These are phyloP conservation scores for Melanotaenia nigrans DNA, from an alignment of 2,797 vertebrate species.

Conservation along the genomic window DNA sequence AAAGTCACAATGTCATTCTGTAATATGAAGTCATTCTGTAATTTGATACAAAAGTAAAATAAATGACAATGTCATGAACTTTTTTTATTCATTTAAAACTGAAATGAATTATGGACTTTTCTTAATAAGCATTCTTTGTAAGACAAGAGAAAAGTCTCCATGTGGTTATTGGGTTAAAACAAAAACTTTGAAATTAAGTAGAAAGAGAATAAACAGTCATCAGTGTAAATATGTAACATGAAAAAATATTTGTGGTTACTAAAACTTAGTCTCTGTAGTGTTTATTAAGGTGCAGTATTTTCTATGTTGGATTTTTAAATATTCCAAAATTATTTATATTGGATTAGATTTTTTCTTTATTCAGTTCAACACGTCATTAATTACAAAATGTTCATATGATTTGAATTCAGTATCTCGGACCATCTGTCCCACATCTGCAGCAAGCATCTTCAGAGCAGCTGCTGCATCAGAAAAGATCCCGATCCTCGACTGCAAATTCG, in stretches of 20 bases:
- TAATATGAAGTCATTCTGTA: neutral
- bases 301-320: neutral
- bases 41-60: neutral
- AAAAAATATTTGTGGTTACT: neutral
- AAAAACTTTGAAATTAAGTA: neutral
- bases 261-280: neutral
- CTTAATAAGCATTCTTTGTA: no score
- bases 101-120: neutral
- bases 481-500: conserved; percentile 29
- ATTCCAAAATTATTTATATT: neutral
- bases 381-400: neutral
- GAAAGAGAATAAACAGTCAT: neutral
- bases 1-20: neutral
- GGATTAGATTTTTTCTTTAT: neutral
- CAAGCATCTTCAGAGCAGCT: neutral
- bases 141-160: no score
- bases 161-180: neutral
- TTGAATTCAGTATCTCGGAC: neutral
- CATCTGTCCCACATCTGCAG: neutral
- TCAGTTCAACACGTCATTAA: neutral
- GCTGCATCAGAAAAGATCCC: neutral
- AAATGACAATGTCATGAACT: neutral
- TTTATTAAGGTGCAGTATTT: neutral
- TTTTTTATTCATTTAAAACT: neutral
- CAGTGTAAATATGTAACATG: neutral